These are phyloP conservation scores for Corvus cornix DNA, from an alignment of 2,113 vertebrate species.

Conservation along the genomic window DNA sequence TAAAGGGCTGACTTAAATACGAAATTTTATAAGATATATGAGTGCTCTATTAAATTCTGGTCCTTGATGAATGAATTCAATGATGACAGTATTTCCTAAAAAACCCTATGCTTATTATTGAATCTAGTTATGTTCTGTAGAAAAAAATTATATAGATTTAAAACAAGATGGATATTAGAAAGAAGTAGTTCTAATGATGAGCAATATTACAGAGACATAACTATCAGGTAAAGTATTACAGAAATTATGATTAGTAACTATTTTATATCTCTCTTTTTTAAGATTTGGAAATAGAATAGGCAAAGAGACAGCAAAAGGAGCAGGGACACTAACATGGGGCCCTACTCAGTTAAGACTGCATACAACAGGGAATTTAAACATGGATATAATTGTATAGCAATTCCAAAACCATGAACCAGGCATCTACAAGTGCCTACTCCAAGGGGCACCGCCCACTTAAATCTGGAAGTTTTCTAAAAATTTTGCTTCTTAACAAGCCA, in stretches of 20 bases:
- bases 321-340: neutral
- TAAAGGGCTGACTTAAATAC: neutral
- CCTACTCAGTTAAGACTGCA: neutral
- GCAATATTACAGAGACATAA: neutral
- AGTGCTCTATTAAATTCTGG: neutral
- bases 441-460: neutral
- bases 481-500: neutral
- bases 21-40: neutral
- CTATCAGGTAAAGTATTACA: neutral
- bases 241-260: neutral
- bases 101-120: neutral
- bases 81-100: neutral
- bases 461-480: neutral
- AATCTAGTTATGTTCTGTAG: neutral
- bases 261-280: neutral
- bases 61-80: slow-evolving; percentile 14
- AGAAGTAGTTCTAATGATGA: neutral
- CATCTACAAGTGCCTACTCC: neutral
- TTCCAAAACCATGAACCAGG: neutral
- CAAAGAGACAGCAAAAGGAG: neutral
- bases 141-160: neutral
- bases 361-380: neutral
- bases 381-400: neutral
- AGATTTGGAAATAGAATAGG: neutral
- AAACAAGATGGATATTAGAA: neutral